Evolutionary conservation across 2,797 vertebrate species (phyloP).

Genomic region (Phataginus tetradactyla): DNA sequence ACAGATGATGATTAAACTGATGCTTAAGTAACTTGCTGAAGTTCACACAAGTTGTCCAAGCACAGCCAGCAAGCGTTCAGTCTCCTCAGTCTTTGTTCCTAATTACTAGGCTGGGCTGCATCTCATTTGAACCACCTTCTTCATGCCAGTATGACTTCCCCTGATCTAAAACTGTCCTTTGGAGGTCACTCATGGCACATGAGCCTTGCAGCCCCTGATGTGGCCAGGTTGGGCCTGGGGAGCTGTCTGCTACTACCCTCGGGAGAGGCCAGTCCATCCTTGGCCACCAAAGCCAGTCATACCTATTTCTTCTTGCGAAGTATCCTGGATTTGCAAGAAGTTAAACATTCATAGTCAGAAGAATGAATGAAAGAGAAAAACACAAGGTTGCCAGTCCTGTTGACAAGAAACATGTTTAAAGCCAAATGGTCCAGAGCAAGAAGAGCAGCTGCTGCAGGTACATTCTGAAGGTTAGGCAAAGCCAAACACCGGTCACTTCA

Average conservation of each 20-base stretch:
- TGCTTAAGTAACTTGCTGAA: not conserved
- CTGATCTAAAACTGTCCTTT: not conserved
- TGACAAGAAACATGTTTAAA: constrained; percentile 24
- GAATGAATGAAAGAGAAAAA: constrained; percentile 36
- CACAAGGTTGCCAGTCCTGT: not conserved
- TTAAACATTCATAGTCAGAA: not conserved
- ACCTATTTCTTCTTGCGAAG: constrained; percentile 5
- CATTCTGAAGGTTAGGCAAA: not conserved
- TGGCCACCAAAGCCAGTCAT: not conserved
- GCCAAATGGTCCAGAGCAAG: not conserved
- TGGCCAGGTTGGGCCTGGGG: not conserved
- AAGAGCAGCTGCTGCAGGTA: not conserved
- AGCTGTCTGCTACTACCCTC: not conserved
- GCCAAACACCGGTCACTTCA: not conserved
- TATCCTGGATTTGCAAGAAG: not conserved
- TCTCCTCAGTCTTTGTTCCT: not conserved
- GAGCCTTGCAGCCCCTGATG: not conserved
- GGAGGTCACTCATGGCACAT: not conserved
- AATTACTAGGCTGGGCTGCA: not conserved
- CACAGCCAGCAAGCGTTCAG: not conserved
- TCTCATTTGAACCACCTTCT: not conserved
- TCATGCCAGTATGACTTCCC: not conserved
- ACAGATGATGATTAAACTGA: not conserved
- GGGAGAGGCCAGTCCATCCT: not conserved
- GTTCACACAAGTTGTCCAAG: not conserved